phyloP scores from a whole-genome alignment of 1,140 invertebrate species.

The Drosophila ercepeae region DNA sequence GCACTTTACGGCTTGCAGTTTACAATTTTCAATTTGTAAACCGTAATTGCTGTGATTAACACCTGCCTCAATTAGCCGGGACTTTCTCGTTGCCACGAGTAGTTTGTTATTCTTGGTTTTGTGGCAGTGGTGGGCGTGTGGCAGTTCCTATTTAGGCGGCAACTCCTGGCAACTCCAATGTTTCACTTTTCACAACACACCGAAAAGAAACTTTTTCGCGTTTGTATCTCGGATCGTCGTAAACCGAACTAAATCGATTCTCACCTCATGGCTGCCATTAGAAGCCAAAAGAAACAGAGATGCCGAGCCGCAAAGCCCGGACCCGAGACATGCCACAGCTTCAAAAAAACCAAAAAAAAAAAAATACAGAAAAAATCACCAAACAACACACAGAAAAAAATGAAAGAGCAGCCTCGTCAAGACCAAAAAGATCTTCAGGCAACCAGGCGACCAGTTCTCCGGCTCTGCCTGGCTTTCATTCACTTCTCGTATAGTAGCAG shows the following conservation, averaged over 20 bases:
- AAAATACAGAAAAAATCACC: slow-evolving; percentile 13
- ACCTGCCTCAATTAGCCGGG: slow-evolving; percentile 52
- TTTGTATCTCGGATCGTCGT: slow-evolving; percentile 83
- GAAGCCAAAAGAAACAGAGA: slow-evolving; percentile 77
- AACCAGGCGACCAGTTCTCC: slow-evolving; percentile 73
- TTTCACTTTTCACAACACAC: slow-evolving; percentile 47
- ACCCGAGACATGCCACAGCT: slow-evolving; percentile 65
- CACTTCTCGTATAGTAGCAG: slow-evolving; percentile 51
- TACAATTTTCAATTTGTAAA: slow-evolving; percentile 20
- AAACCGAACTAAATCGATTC: slow-evolving; percentile 84
- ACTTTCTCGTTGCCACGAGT: slow-evolving; percentile 10
- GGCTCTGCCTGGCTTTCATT: slow-evolving; percentile 60
- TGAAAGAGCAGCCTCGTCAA: slow-evolving; percentile 35
- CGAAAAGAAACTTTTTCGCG: slow-evolving; percentile 81
- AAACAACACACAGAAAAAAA: slow-evolving; percentile 29
- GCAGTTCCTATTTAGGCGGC: background rate
- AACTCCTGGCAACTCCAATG: slow-evolving; percentile 32
- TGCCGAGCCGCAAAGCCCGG: slow-evolving; percentile 45
- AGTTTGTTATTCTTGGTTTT: background rate
- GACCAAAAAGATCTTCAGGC: slow-evolving; percentile 58
- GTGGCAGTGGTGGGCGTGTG: background rate
- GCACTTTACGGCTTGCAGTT: slow-evolving; percentile 1
- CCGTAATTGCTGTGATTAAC: slow-evolving; percentile 55
- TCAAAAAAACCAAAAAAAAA: slow-evolving; percentile 33
- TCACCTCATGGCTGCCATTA: slow-evolving; percentile 81